Evolutionary conservation across 2,888 invertebrate genomes (phyloP).

Genomic region (Archips xylosteana): DNA sequence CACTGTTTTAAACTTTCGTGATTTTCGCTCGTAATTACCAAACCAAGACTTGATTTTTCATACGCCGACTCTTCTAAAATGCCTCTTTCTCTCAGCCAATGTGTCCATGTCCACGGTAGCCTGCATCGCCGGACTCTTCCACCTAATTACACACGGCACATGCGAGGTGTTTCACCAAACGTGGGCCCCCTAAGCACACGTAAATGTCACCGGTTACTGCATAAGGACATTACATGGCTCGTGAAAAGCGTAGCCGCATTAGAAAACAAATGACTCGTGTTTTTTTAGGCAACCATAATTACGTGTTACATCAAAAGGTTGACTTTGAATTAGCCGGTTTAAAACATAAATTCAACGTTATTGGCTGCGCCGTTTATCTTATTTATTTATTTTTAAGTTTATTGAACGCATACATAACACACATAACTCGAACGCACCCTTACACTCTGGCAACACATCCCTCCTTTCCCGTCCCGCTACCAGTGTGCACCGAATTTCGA

Average conservation of each 20-base stretch:
- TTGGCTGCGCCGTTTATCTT: too few species aligned
- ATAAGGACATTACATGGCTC: background rate
- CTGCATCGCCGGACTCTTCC: slow-evolving; percentile 16
- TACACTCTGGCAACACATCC: too few species aligned
- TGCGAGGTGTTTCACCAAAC: slow-evolving; percentile 15
- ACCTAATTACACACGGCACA: slow-evolving; percentile 24
- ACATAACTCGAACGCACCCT: too few species aligned
- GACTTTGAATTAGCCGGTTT: background rate
- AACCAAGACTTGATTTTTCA: background rate
- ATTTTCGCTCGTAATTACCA: background rate
- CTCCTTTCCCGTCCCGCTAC: too few species aligned
- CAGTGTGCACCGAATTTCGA: too few species aligned
- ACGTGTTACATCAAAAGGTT: background rate
- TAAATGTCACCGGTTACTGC: slow-evolving; percentile 24
- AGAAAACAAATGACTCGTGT: slow-evolving; percentile 7
- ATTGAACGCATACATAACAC: too few species aligned
- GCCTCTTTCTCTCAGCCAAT: background rate
- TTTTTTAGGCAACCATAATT: slow-evolving; percentile 14
- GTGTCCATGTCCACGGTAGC: background rate
- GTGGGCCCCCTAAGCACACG: slow-evolving; percentile 13
- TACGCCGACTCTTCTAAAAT: background rate
- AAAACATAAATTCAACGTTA: background rate
- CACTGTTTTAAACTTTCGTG: background rate
- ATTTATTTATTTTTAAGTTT: too few species aligned
- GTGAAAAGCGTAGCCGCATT: slow-evolving; percentile 9